phyloP scores from a whole-genome alignment of 2,113 vertebrate genomes.

The Catagonus wagneri region DNA sequence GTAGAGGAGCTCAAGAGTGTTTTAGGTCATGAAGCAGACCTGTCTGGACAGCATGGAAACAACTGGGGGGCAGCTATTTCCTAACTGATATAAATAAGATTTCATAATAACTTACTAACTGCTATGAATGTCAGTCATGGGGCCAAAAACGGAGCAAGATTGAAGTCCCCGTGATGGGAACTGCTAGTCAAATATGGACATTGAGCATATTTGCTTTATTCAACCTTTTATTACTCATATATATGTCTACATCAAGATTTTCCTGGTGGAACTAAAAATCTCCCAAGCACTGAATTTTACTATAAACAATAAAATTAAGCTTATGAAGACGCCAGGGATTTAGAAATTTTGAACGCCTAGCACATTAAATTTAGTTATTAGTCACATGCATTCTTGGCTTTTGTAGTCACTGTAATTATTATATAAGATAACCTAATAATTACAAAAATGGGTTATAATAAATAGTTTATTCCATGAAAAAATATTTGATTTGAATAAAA shows the following conservation, averaged over 20 bases:
- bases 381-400: neutral
- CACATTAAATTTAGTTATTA: neutral
- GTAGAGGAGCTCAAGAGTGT: neutral
- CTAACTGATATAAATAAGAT: neutral
- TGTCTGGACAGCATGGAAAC: neutral
- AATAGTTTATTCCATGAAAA: neutral
- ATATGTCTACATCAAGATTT: neutral
- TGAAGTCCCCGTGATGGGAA: neutral
- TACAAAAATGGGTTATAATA: neutral
- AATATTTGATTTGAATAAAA: neutral
- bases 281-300: neutral
- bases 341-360: neutral
- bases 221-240: neutral
- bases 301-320: neutral
- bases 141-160: neutral
- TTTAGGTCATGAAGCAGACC: neutral
- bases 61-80: neutral
- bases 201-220: neutral
- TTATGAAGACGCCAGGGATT: neutral
- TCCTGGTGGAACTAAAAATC: neutral
- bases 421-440: neutral
- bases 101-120: neutral
- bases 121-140: neutral
- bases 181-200: neutral
- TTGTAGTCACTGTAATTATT: neutral